phyloP scores from a whole-genome alignment of 2,888 invertebrate species.

The Nomada hirtipes region DNA sequence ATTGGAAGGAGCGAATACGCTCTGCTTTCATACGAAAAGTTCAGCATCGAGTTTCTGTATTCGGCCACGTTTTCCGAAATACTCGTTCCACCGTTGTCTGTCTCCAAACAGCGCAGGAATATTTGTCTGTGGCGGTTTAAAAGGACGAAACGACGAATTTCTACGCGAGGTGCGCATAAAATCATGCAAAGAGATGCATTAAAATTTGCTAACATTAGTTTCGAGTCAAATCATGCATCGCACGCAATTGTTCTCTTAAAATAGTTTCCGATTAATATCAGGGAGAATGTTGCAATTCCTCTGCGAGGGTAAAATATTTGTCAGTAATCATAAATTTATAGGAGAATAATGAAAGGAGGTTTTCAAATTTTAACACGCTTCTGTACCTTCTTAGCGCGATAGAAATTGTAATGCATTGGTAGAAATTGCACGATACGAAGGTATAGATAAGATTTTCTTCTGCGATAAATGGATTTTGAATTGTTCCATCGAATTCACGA shows the following conservation, averaged over 20 bases:
- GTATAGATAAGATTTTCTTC: slow-evolving; percentile 16
- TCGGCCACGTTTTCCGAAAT: slow-evolving; percentile 31
- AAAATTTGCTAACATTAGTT: too few relatives aligned
- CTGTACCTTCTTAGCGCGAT: too few relatives aligned
- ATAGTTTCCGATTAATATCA: too few relatives aligned
- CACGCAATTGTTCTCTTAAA: too few relatives aligned
- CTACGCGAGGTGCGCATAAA: not conserved
- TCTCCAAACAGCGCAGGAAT: not conserved
- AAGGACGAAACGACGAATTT: not conserved
- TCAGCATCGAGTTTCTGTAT: slow-evolving; percentile 28
- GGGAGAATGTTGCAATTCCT: too few relatives aligned
- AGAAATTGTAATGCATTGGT: too few relatives aligned
- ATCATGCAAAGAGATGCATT: not conserved
- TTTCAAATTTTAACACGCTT: too few relatives aligned
- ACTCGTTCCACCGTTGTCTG: slow-evolving; percentile 1
- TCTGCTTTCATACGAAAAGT: slow-evolving; percentile 27
- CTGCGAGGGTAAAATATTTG: too few relatives aligned
- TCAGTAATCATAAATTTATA: too few relatives aligned
- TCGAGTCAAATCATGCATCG: too few relatives aligned
- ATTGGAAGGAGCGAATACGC: slow-evolving; percentile 2
- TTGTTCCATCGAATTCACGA: slow-evolving; percentile 9
- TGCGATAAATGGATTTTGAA: slow-evolving; percentile 22
- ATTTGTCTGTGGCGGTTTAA: not conserved
- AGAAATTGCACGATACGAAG: not conserved
- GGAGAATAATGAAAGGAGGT: too few relatives aligned